phyloP scores from a whole-genome alignment of 35 echinoderm and acorn worm species.

The Heliocidaris erythrogramma region DNA sequence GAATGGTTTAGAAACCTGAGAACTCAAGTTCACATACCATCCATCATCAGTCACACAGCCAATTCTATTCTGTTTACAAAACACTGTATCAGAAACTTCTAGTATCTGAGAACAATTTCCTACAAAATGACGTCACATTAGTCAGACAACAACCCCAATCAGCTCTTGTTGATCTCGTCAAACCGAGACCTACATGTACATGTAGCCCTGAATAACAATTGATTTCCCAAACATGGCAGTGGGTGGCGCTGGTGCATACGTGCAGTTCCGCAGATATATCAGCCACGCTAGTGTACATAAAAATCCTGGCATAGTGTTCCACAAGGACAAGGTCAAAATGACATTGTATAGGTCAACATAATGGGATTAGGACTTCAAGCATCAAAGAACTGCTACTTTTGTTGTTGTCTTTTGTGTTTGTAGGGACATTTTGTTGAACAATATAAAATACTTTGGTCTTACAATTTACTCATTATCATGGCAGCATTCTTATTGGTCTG shows the following conservation, averaged over 20 bases:
- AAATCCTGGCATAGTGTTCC: background rate
- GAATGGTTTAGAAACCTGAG: background rate
- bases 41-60: background rate
- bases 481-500: too few species aligned
- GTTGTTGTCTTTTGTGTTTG: background rate
- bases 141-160: background rate
- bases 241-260: constrained; percentile 12
- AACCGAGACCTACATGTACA: background rate
- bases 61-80: background rate
- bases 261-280: background rate
- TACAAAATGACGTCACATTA: background rate
- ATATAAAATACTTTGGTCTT: too few species aligned
- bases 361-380: background rate
- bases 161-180: background rate
- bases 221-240: constrained; percentile 9
- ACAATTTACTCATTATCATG: too few species aligned
- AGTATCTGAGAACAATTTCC: background rate
- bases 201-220: background rate
- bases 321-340: background rate
- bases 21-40: constrained; percentile 1
- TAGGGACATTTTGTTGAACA: too few species aligned
- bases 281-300: background rate
- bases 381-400: background rate
- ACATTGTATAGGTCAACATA: background rate
- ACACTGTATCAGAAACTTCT: background rate